phyloP scores from a whole-genome alignment of 1,140 invertebrate species.

The Musca vetustissima region DNA sequence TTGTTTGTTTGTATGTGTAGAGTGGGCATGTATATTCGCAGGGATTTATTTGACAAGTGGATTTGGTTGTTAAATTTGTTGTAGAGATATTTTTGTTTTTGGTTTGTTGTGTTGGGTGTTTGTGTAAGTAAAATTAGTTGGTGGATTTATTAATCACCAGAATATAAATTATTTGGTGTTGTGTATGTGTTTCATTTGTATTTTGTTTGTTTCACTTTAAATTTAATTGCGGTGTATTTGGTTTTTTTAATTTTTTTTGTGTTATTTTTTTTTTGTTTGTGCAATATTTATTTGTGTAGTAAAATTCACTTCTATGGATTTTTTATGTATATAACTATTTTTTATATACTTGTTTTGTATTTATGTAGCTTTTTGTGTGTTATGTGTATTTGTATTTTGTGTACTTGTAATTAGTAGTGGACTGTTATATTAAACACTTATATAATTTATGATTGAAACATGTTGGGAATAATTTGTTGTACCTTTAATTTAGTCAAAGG shows the following conservation, averaged over 20 bases:
- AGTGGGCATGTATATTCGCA: too few relatives aligned
- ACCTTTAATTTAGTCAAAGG: slow-evolving; percentile 65
- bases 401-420: not conserved
- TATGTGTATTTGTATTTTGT: slow-evolving; percentile 3
- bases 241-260: too few relatives aligned
- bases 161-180: not conserved
- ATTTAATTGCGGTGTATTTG: too few relatives aligned
- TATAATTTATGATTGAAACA: slow-evolving; percentile 8
- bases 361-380: slow-evolving; percentile 10
- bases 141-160: not conserved
- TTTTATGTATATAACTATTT: not conserved
- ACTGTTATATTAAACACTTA: slow-evolving; percentile 15
- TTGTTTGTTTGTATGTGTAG: not conserved
- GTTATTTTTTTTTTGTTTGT: not conserved
- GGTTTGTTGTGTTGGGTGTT: not conserved
- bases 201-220: not conserved
- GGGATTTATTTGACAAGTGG: too few relatives aligned
- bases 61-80: not conserved
- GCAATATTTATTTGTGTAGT: not conserved
- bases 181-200: slow-evolving; percentile 1
- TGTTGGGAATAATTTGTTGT: slow-evolving; percentile 40
- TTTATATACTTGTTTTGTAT: slow-evolving; percentile 14
- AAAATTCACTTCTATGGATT: not conserved
- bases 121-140: not conserved
- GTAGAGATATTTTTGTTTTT: not conserved